Conservation (phyloP, 2,797 vertebrate genomes). For the Nyctibius grandis region DNA sequence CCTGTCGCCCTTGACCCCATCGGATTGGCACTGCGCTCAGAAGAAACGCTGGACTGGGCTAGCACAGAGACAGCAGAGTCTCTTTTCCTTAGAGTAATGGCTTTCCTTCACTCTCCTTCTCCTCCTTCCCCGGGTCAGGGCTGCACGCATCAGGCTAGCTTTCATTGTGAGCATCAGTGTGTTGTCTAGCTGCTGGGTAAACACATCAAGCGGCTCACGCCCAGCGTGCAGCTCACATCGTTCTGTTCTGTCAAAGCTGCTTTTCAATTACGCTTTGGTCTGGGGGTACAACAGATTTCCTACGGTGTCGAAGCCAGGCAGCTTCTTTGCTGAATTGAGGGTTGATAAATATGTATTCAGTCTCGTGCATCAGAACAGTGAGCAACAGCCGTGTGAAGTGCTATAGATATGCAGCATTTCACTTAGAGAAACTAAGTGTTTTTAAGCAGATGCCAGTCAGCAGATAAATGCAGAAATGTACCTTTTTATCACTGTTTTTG, state of each 20-base stretch:
- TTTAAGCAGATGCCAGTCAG: not conserved
- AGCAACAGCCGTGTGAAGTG: not conserved
- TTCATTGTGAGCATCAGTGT: not conserved
- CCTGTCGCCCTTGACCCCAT: not conserved
- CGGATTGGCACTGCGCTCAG: accelerated
- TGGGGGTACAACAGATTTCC: constrained; percentile 26
- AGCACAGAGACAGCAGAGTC: not conserved
- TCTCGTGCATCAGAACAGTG: not conserved
- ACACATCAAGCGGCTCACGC: not conserved
- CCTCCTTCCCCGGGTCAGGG: not conserved
- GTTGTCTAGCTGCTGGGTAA: constrained; percentile 2
- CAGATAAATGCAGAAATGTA: not conserved
- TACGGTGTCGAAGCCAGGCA: not conserved
- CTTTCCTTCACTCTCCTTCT: not conserved
- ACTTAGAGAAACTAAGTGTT: not conserved
- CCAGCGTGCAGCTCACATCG: not conserved
- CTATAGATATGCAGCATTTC: not conserved
- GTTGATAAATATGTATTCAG: not conserved
- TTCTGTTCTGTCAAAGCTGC: not conserved
- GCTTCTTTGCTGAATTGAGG: not conserved
- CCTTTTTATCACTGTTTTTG: constrained; percentile 6
- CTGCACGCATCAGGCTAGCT: not conserved
- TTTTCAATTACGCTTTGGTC: not conserved
- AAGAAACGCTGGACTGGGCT: not conserved
- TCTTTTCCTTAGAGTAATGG: not conserved